These are phyloP conservation scores for Actias luna DNA, from an alignment of 2,888 invertebrate genomes.

Conservation along the genomic window DNA sequence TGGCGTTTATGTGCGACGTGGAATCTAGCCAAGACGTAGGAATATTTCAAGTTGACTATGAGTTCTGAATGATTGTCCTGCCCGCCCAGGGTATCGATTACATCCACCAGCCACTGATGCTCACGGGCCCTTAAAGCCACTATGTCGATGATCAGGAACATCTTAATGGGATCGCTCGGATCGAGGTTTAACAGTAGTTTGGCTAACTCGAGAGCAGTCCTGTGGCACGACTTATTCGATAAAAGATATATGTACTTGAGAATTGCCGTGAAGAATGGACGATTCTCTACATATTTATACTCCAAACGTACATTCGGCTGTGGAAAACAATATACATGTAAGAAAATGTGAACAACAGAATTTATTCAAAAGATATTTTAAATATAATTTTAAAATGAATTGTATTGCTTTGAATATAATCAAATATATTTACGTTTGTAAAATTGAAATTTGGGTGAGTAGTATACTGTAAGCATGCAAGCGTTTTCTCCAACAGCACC, in stretches of 20 bases:
- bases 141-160: constrained; percentile 88
- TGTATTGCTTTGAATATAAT: not conserved
- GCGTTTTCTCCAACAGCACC: constrained; percentile 42
- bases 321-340: constrained; percentile 24
- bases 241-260: constrained; percentile 89
- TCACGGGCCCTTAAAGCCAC: constrained; percentile 89
- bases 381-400: no score
- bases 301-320: constrained; percentile 53
- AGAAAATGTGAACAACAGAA: not conserved
- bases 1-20: constrained; percentile 43
- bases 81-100: constrained; percentile 40
- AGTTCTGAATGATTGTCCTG: constrained; percentile 35
- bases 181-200: constrained; percentile 90
- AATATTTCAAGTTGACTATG: constrained; percentile 59
- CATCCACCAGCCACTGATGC: constrained; percentile 84
- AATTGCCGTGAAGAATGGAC: constrained; percentile 82
- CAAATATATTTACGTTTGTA: constrained; percentile 48
- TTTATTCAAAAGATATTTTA: no score
- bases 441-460: constrained; percentile 52
- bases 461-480: constrained; percentile 48
- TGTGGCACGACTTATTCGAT: constrained; percentile 89
- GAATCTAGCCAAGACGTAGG: constrained; percentile 54
- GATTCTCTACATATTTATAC: constrained; percentile 56
- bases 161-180: constrained; percentile 88
- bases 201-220: constrained; percentile 92